These are phyloP conservation scores for Acronicta aceris DNA, from an alignment of 2,888 invertebrate species.

Conservation along the genomic window DNA sequence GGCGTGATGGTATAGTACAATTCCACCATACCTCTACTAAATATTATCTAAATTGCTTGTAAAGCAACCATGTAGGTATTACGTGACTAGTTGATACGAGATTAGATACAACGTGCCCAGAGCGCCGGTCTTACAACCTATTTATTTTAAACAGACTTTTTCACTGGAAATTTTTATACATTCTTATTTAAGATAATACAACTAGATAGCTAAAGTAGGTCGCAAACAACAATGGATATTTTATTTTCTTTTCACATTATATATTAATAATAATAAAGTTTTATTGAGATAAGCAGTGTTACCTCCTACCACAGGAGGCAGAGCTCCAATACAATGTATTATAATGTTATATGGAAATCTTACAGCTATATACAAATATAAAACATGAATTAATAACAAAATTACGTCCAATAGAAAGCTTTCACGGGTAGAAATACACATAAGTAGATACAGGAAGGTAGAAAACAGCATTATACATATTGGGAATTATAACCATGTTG, in stretches of 20 bases:
- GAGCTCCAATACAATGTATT: too few species aligned
- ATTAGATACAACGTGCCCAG: constrained; percentile 35
- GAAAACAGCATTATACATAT: too few species aligned
- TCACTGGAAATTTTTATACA: constrained; percentile 47
- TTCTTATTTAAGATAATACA: constrained; percentile 32
- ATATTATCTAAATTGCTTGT: constrained; percentile 36
- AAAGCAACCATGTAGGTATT: constrained; percentile 20
- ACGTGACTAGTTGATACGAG: constrained; percentile 33
- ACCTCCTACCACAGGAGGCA: too few species aligned
- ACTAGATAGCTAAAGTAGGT: constrained; percentile 19
- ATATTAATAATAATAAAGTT: background rate
- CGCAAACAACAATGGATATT: constrained; percentile 29
- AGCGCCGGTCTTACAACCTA: constrained; percentile 49
- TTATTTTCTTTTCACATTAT: constrained; percentile 22
- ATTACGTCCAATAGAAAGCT: too few species aligned
- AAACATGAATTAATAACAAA: too few species aligned
- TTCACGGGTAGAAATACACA: too few species aligned
- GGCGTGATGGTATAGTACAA: too few species aligned
- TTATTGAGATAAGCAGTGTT: too few species aligned
- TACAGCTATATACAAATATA: too few species aligned
- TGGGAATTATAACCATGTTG: too few species aligned
- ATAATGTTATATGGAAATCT: too few species aligned
- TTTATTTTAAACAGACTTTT: constrained; percentile 60
- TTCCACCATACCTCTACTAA: background rate
- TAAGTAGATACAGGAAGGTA: too few species aligned